Conservation (phyloP, 1,140 invertebrate species). For the Tigriopus japonicus region DNA sequence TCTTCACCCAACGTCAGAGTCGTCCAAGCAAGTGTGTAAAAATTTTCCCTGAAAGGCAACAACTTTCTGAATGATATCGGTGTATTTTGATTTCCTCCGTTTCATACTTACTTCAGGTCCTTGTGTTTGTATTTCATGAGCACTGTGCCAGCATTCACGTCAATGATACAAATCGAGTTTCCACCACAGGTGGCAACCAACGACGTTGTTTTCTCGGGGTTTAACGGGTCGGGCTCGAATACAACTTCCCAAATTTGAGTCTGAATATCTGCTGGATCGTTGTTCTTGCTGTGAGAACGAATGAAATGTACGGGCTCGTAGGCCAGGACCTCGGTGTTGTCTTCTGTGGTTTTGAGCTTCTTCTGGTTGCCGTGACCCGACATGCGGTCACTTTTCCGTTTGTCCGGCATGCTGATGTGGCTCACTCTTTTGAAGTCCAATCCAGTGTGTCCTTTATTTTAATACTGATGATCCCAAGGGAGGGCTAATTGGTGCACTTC, state of each 20-base stretch:
- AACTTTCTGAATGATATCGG: background rate
- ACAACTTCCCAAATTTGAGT: constrained; percentile 31
- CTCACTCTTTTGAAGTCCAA: no score
- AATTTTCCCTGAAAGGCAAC: constrained; percentile 21
- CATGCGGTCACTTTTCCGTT: background rate
- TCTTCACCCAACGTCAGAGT: constrained; percentile 20
- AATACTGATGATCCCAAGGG: no score
- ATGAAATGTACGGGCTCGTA: constrained; percentile 22
- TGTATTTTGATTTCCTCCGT: background rate
- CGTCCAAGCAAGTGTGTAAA: constrained; percentile 31
- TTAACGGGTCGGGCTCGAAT: constrained; percentile 27
- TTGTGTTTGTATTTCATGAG: constrained; percentile 28
- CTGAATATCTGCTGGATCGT: constrained; percentile 23
- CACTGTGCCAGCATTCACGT: constrained; percentile 28
- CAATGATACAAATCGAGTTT: constrained; percentile 31
- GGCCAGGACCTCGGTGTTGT: constrained; percentile 8
- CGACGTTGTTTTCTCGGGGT: constrained; percentile 22
- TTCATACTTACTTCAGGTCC: constrained; percentile 17
- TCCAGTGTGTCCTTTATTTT: no score
- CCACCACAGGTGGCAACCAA: constrained; percentile 32
- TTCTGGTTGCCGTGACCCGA: background rate
- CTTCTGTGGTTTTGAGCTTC: constrained; percentile 8
- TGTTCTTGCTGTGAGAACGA: constrained; percentile 24
- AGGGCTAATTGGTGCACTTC: no score
- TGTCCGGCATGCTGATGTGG: constrained; percentile 5